A percentile compares a stretch with the other conserved stretches of the same genome.
Conservation (phyloP, 92 coral and sea anemone species). For the Bergia puertoricense region DNA sequence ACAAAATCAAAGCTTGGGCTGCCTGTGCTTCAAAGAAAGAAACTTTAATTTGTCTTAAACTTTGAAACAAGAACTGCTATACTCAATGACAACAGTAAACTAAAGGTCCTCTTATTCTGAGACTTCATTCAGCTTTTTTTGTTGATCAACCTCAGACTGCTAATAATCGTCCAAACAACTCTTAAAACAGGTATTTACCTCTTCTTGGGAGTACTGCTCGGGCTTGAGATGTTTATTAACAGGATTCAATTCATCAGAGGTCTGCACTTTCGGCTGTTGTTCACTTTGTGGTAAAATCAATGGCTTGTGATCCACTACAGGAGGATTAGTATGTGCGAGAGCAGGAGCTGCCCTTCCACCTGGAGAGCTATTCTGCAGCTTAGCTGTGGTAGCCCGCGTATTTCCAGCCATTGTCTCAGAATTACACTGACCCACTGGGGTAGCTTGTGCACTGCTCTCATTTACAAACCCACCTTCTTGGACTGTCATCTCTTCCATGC, state of each 20-base stretch:
- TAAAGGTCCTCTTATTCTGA: not conserved
- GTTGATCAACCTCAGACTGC: not conserved
- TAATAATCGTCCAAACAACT: not conserved
- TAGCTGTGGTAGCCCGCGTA: not conserved
- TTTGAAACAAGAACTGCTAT: no score
- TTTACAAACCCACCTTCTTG: not conserved
- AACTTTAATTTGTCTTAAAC: no score
- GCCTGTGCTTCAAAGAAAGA: no score
- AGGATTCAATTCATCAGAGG: not conserved
- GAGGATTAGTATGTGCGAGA: not conserved
- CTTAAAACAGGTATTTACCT: not conserved
- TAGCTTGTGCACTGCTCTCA: not conserved
- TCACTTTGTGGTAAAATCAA: not conserved
- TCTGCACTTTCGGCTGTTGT: not conserved
- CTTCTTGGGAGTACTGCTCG: slow-evolving; percentile 5
- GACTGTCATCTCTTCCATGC: not conserved
- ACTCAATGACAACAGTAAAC: no score
- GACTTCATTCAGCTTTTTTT: not conserved
- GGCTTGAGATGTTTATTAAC: not conserved
- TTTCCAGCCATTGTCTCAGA: not conserved
- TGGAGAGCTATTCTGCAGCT: not conserved
- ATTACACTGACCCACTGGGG: not conserved
- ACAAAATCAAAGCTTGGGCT: no score
- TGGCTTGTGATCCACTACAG: not conserved
- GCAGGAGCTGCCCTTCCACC: not conserved